Conservation (phyloP, 1,140 invertebrate species). For the Heterodera schachtii region DNA sequence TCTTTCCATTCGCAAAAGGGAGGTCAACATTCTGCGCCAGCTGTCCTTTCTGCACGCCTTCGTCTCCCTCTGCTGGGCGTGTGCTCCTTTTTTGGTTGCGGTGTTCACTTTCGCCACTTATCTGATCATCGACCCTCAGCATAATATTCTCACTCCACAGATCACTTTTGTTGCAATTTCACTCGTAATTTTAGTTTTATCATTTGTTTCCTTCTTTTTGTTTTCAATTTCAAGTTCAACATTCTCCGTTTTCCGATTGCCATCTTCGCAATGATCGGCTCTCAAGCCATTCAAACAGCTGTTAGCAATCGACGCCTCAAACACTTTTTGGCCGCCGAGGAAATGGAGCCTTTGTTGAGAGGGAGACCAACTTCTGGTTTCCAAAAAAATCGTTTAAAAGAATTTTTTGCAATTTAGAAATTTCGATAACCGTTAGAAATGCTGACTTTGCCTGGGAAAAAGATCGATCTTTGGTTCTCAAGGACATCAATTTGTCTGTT, state of each 20-base stretch:
- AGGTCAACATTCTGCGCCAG: conserved; percentile 42
- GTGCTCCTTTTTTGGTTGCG: conserved; percentile 66
- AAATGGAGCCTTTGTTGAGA: conserved; percentile 43
- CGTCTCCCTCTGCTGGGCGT: conserved; percentile 68
- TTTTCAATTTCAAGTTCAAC: conserved; percentile 77
- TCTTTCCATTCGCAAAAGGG: conserved; percentile 31
- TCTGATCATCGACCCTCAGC: conserved; percentile 65
- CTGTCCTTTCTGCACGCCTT: conserved; percentile 36
- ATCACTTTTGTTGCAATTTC: conserved; percentile 87
- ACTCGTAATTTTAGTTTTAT: conserved; percentile 55
- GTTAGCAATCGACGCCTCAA: conserved; percentile 58
- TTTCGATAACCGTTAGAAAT: conserved; percentile 33
- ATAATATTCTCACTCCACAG: conserved; percentile 68
- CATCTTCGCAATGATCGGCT: conserved; percentile 71
- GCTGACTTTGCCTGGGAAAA: conserved; percentile 33
- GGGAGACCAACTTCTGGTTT: background rate
- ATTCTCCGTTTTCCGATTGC: conserved; percentile 86
- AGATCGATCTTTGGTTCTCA: conserved; percentile 8
- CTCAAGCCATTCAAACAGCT: conserved; percentile 66
- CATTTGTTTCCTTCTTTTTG: background rate
- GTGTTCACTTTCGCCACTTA: conserved; percentile 66
- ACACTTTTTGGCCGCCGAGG: conserved; percentile 56
- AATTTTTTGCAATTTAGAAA: background rate
- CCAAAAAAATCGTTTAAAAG: background rate
- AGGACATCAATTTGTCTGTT: conserved; percentile 15